These are phyloP conservation scores for Caiman crocodilus DNA, from an alignment of 2,797 vertebrate genomes.

Conservation along the genomic window DNA sequence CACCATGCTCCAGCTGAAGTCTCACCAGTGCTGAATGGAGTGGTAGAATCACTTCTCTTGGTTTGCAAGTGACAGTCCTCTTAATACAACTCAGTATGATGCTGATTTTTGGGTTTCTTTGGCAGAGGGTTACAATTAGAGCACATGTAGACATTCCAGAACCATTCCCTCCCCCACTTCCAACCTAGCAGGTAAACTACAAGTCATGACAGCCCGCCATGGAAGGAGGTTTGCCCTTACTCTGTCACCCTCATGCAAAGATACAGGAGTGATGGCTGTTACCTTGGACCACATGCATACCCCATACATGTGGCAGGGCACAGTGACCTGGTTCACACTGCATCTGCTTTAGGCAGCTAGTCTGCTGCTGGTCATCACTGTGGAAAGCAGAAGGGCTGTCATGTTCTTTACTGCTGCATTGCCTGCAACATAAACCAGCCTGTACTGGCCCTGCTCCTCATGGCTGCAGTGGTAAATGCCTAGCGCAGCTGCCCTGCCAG, in stretches of 20 bases:
- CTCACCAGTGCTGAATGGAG: too few relatives aligned
- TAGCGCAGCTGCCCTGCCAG: not conserved
- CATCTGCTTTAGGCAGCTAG: accelerated
- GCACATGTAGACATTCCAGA: too few relatives aligned
- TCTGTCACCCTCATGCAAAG: not conserved
- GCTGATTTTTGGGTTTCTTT: too few relatives aligned
- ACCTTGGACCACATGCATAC: not conserved
- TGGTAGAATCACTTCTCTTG: too few relatives aligned
- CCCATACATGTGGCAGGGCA: not conserved
- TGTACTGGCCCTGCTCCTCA: too few relatives aligned
- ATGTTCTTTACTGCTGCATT: not conserved
- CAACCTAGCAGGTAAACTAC: too few relatives aligned
- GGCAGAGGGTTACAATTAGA: too few relatives aligned
- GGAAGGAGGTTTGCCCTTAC: not conserved
- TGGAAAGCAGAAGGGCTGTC: not conserved
- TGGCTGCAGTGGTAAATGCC: not conserved
- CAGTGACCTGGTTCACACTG: not conserved
- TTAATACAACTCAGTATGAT: too few relatives aligned
- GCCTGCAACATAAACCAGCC: too few relatives aligned
- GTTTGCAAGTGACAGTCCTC: too few relatives aligned
- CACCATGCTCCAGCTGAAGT: too few relatives aligned
- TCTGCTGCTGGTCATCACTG: not conserved
- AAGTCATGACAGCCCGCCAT: not conserved
- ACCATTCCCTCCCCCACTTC: too few relatives aligned
- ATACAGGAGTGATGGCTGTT: not conserved